Evolutionary conservation across 2,113 vertebrate genomes (phyloP).

Genomic region (human (Homo sapiens)): GRCh38 chr12:83800001-83800500

Average conservation of each 20-base stretch:
- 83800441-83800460: background rate
- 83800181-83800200: background rate
- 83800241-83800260: background rate
- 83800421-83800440: background rate
- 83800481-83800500: background rate
- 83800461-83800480: background rate
- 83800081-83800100: background rate
- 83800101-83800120: background rate
- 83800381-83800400: background rate
- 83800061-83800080: background rate
- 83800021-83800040: background rate
- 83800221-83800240: background rate
- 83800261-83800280: background rate
- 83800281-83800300: background rate
- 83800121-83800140: background rate
- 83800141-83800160: background rate
- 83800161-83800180: background rate
- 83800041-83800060: background rate
- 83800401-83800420: background rate
- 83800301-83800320: background rate
- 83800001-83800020: background rate
- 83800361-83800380: background rate
- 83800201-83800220: background rate
- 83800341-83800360: background rate
- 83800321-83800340: background rate